A percentile compares a stretch with the other conserved stretches of the same genome.
These are phyloP conservation scores for Ligdia adustata DNA, from an alignment of 2,888 invertebrate genomes.

Conservation along the genomic window DNA sequence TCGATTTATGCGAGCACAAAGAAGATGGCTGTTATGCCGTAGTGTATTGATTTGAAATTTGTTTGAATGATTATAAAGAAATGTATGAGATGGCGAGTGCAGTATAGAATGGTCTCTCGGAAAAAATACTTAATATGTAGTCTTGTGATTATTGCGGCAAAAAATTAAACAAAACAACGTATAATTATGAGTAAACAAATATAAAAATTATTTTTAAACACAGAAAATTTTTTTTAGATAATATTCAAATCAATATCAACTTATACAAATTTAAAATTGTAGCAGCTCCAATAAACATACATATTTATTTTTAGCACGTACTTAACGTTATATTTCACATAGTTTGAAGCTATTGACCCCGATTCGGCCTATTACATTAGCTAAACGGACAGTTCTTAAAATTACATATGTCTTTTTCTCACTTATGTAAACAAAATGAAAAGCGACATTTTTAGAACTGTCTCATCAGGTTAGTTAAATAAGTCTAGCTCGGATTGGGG, in stretches of 20 bases:
- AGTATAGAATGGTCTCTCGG: too few species aligned
- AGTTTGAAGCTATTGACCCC: conserved; percentile 11
- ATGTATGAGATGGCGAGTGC: conserved; percentile 3
- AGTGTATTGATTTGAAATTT: conserved; percentile 24
- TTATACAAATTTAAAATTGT: too few species aligned
- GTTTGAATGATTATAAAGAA: conserved; percentile 22
- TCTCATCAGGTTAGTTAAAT: too few species aligned
- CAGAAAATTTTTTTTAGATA: too few species aligned
- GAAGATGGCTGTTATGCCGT: conserved; percentile 33
- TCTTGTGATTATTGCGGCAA: background rate
- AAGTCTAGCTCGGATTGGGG: too few species aligned
- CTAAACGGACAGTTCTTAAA: too few species aligned
- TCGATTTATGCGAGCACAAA: conserved; percentile 62
- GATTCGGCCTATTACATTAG: background rate
- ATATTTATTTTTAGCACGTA: conserved; percentile 2
- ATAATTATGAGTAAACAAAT: too few species aligned
- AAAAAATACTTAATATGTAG: conserved; percentile 1
- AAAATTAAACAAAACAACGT: conserved; percentile 1
- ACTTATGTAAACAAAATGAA: too few species aligned
- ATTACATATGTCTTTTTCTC: too few species aligned
- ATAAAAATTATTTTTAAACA: too few species aligned
- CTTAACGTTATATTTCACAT: too few species aligned
- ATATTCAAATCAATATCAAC: background rate
- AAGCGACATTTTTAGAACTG: too few species aligned
- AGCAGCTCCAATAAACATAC: background rate